phyloP scores from a whole-genome alignment of 2,888 invertebrate species.

The Antitype chi region DNA sequence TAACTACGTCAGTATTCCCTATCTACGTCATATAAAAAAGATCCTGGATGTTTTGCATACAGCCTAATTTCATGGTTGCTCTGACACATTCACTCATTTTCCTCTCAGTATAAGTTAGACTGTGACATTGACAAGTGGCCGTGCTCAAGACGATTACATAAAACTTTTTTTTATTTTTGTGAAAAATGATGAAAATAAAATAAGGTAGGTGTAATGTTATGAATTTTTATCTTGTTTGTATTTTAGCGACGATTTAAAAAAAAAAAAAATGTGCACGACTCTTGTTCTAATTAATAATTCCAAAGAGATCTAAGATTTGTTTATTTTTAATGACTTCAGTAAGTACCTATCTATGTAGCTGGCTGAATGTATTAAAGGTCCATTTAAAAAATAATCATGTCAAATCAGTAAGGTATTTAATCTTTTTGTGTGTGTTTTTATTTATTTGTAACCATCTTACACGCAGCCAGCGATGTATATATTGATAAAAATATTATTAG shows the following conservation, averaged over 20 bases:
- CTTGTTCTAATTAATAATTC: background rate
- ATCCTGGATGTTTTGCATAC: conserved; percentile 36
- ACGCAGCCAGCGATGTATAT: background rate
- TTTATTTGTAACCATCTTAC: background rate
- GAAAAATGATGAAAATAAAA: background rate
- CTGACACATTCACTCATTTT: conserved; percentile 35
- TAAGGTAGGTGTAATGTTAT: conserved; percentile 21
- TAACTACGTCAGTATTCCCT: too few species aligned
- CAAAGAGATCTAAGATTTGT: background rate
- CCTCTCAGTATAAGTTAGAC: conserved; percentile 48
- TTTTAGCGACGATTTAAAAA: background rate
- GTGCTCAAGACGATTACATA: background rate
- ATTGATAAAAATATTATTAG: background rate
- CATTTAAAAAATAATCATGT: background rate
- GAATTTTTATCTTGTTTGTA: background rate
- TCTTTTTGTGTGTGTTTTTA: background rate
- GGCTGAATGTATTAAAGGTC: background rate
- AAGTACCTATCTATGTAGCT: background rate
- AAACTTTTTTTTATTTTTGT: background rate
- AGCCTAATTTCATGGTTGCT: conserved; percentile 28
- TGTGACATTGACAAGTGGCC: conserved; percentile 29
- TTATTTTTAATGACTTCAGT: background rate
- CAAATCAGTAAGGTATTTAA: background rate
- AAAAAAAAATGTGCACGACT: background rate
- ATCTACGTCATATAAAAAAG: background rate